Evolutionary conservation across 35 echinoderm and acorn worm species (phyloP), one percentile per base, ranked within the genome.

Genomic region (Stichopus chloronotus): DNA sequence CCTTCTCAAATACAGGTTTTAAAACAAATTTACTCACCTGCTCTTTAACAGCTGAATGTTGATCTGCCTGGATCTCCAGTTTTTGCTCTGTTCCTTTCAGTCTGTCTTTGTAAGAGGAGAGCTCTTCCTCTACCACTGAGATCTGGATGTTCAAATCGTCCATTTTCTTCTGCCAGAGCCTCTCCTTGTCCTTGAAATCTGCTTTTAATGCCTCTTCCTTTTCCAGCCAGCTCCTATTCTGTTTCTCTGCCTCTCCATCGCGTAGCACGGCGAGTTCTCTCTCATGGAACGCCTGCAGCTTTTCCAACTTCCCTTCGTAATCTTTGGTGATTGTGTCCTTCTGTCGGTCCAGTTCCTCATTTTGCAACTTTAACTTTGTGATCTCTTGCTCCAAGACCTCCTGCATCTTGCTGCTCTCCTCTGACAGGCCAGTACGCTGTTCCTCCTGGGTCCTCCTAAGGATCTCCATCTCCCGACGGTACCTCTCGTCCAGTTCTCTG

Each of bases 261-360:
- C 77, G 58, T 4, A 99, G 86, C 63, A 92, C 95, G 11, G 92
- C 90, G 4, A 99, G 91, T 82, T 99, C 97, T 59, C 92, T 83
- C 63, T 99, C 97, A 59, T 99, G 92, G 57, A 99, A 99, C 10
- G 97, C 95, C 56, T 99, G 94, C 4, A 92, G 58, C 92, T 99
- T 99, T 57, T 88, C 90, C 9, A 99, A 68, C 79, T 99, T 99
- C 71, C 83, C 63, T 80, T 99, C 97, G 90, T 99, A 99, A 87
- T 99, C 97, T 61, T 96, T 92, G 25, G 69, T 30, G 8, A 94
- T 63, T 52, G 95, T 91, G 10, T 93, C 90, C 90, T 95, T 96
- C 52, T 99, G 93, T 52, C 17, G 58, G 12, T 79, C 88, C 74
- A 99, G 74, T 60, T 57, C 25, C 9, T 96, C 95, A 83, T 87